Conservation (phyloP, 2,797 vertebrate genomes). For the Pseudochirops cupreus region DNA sequence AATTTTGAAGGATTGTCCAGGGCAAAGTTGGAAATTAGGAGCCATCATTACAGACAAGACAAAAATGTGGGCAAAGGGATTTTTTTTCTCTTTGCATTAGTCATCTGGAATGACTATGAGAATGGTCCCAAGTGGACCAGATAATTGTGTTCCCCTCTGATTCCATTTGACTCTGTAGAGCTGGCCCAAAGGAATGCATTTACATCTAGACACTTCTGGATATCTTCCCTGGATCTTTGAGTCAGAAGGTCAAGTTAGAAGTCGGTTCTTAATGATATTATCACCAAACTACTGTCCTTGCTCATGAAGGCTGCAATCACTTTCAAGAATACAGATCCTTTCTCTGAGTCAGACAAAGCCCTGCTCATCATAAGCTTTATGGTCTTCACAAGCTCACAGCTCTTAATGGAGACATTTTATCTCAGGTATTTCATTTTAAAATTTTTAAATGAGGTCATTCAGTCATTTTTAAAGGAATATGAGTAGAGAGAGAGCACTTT, state of each 20-base stretch:
- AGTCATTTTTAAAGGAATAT: conserved; percentile 37
- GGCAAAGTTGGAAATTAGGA: not conserved
- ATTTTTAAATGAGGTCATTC: not conserved
- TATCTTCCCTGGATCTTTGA: not conserved
- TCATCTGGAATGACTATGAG: conserved; percentile 7
- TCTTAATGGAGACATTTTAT: not conserved
- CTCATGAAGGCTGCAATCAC: not conserved
- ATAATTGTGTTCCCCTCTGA: not conserved
- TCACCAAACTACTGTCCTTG: not conserved
- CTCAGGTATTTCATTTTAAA: conserved; percentile 9
- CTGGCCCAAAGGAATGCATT: not conserved
- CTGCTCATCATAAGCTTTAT: not conserved
- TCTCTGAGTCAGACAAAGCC: not conserved
- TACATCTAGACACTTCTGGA: not conserved
- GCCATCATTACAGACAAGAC: not conserved
- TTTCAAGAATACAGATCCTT: conserved; percentile 16
- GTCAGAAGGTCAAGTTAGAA: not conserved
- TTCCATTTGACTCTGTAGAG: not conserved
- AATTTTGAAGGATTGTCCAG: not conserved
- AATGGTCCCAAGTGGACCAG: not conserved
- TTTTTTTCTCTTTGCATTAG: not conserved
- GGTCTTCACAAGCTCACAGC: not conserved
- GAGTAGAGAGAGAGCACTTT: conserved; percentile 16
- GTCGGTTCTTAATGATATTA: not conserved
- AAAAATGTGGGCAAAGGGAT: not conserved